Evolutionary conservation across 2,797 vertebrate genomes (phyloP), one percentile per base, ranked within the genome.

Genomic region (Apogon hyalosoma): DNA sequence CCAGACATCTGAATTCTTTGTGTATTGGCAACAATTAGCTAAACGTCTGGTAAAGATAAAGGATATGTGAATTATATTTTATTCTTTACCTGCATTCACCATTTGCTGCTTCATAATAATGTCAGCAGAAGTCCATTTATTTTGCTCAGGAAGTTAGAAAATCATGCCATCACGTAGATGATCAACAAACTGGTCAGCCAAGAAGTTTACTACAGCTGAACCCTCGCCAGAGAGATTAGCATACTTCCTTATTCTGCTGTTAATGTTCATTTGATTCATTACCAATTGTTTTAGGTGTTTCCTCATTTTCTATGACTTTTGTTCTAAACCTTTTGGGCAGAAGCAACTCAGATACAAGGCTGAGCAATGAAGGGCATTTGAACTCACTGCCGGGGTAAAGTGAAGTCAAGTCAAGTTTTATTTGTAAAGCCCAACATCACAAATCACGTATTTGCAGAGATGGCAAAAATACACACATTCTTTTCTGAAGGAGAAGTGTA

Each of bases 191-290:
- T 9, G 18, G 39, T 55, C 56, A 14, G 43, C 41, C 31, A 69
- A 43, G 51, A 63, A 46, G 21, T 56, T 46, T 36, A 13, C 46
- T 42, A 42, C 53, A 33, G 57, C 21, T 28, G 33, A 52, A 51
- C 43, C 41, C n/a, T 65, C 52, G 70, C 66, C 43, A 46, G 45
- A 56, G 19, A 72, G 70, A 75, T 79, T 54, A 70, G 15, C 61
- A 77, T 41, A 75, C 72, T 79, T 83, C 77, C 64, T 64, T 66
- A 47, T 73, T 77, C 77, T 41, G 48, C 45, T 53, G 3, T 57
- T 65, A 33, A 59, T 68, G 58, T 47, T 51, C 50, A 47, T 71
- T 64, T 69, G 58, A 84, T 75, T 58, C 18, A 51, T 67, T 64
- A 36, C 15, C 49, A 52, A 75, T 71, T 75, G 70, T 79, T 73